Conservation (phyloP, 2,113 vertebrate species). For the Prinia subflava region DNA sequence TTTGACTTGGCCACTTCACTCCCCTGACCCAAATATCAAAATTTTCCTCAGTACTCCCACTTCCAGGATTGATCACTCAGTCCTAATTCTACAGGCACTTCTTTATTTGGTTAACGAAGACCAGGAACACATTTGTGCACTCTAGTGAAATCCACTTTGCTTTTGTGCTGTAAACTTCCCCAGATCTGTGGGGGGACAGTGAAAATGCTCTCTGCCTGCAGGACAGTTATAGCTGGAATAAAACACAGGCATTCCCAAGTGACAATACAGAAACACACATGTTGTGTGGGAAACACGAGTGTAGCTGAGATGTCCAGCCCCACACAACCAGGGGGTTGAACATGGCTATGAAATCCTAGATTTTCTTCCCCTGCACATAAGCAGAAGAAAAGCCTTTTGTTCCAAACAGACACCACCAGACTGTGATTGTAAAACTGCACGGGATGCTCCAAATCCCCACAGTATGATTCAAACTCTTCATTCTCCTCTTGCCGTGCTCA, state of each 20-base stretch:
- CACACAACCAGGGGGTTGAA: neutral
- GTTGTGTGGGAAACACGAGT: neutral
- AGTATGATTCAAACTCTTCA: neutral
- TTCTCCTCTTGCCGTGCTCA: neutral
- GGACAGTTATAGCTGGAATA: neutral
- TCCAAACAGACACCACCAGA: neutral
- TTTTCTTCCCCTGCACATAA: fast-evolving
- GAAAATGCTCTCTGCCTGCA: neutral
- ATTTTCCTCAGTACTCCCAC: neutral
- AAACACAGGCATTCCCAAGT: neutral
- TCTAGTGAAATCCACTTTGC: neutral
- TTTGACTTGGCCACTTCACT: neutral
- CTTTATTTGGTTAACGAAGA: neutral
- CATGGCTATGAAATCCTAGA: neutral
- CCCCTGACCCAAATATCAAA: neutral
- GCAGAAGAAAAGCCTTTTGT: neutral
- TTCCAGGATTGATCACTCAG: neutral
- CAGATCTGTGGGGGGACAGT: neutral
- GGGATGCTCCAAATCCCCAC: neutral
- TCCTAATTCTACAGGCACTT: neutral
- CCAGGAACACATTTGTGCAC: neutral
- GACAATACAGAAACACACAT: fast-evolving
- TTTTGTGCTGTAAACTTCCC: neutral
- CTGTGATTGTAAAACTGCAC: neutral
- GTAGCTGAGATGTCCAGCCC: neutral